Base-by-base conservation (phyloP, 2,113 vertebrate genomes). In the Myrmophylax atrothorax region DNA sequence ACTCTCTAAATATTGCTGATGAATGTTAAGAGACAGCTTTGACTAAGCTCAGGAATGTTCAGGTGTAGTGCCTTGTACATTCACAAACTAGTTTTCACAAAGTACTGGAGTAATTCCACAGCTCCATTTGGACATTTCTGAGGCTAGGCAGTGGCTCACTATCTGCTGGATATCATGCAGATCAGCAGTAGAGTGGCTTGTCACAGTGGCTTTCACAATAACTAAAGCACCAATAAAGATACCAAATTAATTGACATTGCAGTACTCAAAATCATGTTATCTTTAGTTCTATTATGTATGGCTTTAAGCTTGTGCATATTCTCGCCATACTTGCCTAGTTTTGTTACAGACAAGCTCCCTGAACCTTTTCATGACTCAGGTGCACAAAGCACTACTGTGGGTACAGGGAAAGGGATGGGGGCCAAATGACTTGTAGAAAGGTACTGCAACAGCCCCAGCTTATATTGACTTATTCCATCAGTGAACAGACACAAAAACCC, bases 61-160 rank as follows among this genome's bases (percentile, higher is more conserved):
- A 33, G 18, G 29, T 63, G 47, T 68, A 66, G 47, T 67, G 33
- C 33, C 72, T 46, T 67, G 29, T 19, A 37, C 49, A 58, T 58
- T 75, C 56, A 40, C 17, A 79, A 33, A 9, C 11, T 18, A 22
- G 18, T 62, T 53, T 74, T 19, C 94, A 92, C 91, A 70, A 33
- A 91, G 77, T 72, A 56, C 86, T 97, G 94, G 94, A 92, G 38
- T 56, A 67, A 78, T 67, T 95, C 84, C 88, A 86, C 23, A 81
- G 83, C 73, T 92, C 76, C 69, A 58, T 81, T 92, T 3, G 38
- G 89, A 84, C 89, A 86, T 93, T 93, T 93, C 92, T 96, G 96
- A 96, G 84, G 89, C 87, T 93, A 72, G 64, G 80, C 94, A 74
- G 49, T 89, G 60, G 60, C 56, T 94, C 40, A 1, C 89, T 96